phyloP scores from a whole-genome alignment of 2,797 vertebrate genomes.

The Balearica regulorum region DNA sequence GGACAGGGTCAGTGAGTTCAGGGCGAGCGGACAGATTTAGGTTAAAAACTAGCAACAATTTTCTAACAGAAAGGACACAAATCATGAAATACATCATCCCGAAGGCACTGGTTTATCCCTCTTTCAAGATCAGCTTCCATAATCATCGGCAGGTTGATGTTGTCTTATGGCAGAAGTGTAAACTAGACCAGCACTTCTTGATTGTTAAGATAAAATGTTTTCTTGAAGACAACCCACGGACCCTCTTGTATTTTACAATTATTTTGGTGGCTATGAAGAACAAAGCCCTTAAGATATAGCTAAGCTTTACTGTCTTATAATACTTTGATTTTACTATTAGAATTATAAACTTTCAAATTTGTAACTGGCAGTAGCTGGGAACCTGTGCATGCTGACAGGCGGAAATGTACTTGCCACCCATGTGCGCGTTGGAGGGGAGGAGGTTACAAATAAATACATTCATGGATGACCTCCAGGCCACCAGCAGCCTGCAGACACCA shows the following conservation, averaged over 20 bases:
- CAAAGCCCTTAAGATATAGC: neutral
- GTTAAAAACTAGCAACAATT: neutral
- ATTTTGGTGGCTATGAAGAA: neutral
- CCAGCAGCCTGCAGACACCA: neutral
- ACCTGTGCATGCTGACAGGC: neutral
- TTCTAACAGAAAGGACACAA: neutral
- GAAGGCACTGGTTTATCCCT: neutral
- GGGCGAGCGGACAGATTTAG: neutral
- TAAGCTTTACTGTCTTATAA: neutral
- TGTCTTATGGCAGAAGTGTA: neutral
- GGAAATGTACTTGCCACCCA: neutral
- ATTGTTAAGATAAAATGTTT: neutral
- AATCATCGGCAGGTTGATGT: too few relatives aligned
- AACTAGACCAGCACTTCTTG: neutral
- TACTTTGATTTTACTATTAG: neutral
- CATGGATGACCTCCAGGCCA: neutral
- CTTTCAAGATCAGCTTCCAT: neutral
- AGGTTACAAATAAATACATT: neutral
- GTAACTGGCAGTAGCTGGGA: neutral
- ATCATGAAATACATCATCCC: neutral
- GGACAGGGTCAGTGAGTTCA: neutral
- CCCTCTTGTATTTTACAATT: neutral
- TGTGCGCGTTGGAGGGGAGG: neutral
- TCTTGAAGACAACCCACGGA: neutral
- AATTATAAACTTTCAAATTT: neutral